Percentiles rank a stretch among this genome's conserved stretches.
Conservation (phyloP, 2,797 vertebrate species). For the Zenarchopterus dispar region DNA sequence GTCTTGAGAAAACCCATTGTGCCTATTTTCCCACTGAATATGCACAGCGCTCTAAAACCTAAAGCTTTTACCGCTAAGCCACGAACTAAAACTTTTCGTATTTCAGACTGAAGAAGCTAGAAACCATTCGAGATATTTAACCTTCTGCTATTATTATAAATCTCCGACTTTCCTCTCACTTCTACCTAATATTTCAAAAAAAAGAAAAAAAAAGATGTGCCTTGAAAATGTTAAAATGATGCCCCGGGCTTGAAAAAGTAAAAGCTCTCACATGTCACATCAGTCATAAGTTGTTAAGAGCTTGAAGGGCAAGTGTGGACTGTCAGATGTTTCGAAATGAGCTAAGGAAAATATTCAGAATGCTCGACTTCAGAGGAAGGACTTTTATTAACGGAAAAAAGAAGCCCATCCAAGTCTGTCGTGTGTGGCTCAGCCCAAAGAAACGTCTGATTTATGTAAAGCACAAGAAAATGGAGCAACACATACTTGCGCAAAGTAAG, state of each 20-base stretch:
- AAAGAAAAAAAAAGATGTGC: not conserved
- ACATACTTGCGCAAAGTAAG: conserved; percentile 28
- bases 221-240: not conserved
- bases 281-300: not conserved
- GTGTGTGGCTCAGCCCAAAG: conserved; percentile 41
- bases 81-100: too few species aligned
- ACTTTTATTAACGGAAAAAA: conserved; percentile 80
- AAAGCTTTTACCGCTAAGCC: not conserved
- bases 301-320: conserved; percentile 69
- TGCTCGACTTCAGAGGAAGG: conserved; percentile 53
- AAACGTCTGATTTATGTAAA: conserved; percentile 50
- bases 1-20: conserved; percentile 50
- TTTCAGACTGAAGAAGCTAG: too few species aligned
- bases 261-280: not conserved
- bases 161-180: too few species aligned
- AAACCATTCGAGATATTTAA: too few species aligned
- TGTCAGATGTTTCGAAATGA: conserved; percentile 58
- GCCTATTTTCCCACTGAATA: conserved; percentile 61
- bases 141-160: too few species aligned
- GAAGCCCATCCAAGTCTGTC: conserved; percentile 66
- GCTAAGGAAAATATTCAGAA: conserved; percentile 65
- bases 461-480: conserved; percentile 32
- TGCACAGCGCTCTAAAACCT: conserved; percentile 25
- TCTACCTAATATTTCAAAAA: too few species aligned
- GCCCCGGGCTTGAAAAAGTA: not conserved